phyloP scores from a whole-genome alignment of 2,888 invertebrate genomes.

The Habrosyne pyritoides region DNA sequence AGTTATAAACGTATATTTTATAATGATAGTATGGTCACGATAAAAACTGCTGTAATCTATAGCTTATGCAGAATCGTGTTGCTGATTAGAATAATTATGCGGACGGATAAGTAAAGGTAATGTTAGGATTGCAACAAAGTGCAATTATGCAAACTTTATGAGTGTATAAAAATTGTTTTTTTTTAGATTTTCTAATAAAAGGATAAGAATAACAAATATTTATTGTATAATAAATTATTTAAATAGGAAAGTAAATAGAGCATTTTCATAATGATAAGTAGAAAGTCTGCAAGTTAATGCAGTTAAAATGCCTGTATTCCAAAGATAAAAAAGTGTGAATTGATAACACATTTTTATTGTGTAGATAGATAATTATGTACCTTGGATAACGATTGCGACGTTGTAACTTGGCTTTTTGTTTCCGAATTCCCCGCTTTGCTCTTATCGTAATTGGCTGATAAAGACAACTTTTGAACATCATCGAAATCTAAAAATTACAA shows the following conservation, averaged over 20 bases:
- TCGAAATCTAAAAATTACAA: not conserved
- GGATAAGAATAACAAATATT: not conserved
- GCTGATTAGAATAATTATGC: constrained; percentile 3
- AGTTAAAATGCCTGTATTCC: no score
- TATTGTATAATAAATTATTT: no score
- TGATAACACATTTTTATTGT: not conserved
- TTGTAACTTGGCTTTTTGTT: not conserved
- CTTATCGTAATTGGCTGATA: not conserved
- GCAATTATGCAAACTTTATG: not conserved
- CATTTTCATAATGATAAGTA: no score
- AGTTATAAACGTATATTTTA: not conserved
- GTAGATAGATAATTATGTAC: no score
- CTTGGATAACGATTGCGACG: not conserved
- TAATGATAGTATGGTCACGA: not conserved
- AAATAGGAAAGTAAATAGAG: no score
- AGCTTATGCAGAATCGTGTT: constrained; percentile 1
- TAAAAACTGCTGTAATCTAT: not conserved
- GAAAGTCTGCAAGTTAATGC: no score
- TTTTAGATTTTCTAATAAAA: not conserved
- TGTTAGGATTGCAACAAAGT: not conserved
- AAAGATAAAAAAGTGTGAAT: not conserved
- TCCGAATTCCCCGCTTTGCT: not conserved
- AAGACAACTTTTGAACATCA: not conserved
- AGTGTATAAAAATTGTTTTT: not conserved
- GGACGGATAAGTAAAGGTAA: not conserved